Percentiles rank a stretch among this genome's conserved stretches.
phyloP scores from a whole-genome alignment of 2,113 vertebrate species.

The Poeciliopsis prolifica region DNA sequence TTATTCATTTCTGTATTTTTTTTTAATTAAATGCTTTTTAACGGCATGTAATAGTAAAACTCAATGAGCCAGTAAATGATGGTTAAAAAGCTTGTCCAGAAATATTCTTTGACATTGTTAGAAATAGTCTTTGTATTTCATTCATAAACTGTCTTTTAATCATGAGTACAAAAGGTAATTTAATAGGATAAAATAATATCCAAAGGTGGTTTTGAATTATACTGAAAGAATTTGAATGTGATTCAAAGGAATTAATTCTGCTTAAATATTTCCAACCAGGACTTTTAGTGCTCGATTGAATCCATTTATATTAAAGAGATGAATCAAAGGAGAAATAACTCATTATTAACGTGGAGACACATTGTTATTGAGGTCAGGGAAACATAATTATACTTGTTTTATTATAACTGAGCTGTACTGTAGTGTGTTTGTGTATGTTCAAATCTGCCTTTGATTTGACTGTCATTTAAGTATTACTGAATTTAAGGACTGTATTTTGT shows the following conservation, averaged over 20 bases:
- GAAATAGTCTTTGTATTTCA: background rate
- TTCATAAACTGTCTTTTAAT: background rate
- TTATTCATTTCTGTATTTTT: background rate
- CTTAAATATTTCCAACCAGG: background rate
- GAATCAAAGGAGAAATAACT: background rate
- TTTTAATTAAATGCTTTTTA: background rate
- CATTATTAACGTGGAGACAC: background rate
- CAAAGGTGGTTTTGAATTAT: background rate
- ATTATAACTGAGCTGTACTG: background rate
- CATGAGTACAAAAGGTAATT: too few relatives aligned
- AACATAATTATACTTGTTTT: background rate
- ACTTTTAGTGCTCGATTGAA: background rate
- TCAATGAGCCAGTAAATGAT: background rate
- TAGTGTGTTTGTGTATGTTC: background rate
- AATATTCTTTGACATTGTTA: background rate
- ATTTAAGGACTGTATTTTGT: background rate
- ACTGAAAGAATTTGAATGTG: background rate
- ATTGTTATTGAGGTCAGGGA: too few relatives aligned
- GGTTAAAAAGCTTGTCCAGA: background rate
- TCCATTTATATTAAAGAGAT: background rate
- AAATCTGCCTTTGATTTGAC: background rate
- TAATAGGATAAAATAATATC: background rate
- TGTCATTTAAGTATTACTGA: background rate
- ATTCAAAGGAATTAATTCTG: background rate
- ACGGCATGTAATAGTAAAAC: background rate